Percentiles rank a stretch among this genome's conserved stretches.
These are phyloP conservation scores for Panulirus ornatus DNA, from an alignment of 1,140 invertebrate genomes.

Conservation along the genomic window DNA sequence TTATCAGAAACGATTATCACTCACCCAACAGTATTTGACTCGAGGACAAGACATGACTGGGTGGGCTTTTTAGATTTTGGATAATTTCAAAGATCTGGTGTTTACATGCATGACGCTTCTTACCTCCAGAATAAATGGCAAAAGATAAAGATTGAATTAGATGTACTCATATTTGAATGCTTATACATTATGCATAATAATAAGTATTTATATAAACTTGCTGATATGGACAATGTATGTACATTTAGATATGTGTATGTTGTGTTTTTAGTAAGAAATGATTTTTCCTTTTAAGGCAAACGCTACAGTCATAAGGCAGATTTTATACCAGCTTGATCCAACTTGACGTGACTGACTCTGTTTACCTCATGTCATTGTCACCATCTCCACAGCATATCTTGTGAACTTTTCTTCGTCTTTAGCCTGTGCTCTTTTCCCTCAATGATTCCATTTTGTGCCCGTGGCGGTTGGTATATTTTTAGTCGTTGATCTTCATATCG, in stretches of 20 bases:
- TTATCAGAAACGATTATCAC: neutral
- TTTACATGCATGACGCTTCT: neutral
- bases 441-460: slow-evolving; percentile 59
- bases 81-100: neutral
- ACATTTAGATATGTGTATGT: neutral
- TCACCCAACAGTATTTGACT: slow-evolving; percentile 6
- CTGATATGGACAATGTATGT: neutral
- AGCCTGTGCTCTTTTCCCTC: slow-evolving; percentile 33
- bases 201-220: neutral
- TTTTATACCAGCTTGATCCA: slow-evolving; percentile 14
- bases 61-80: neutral
- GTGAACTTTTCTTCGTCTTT: slow-evolving; percentile 17
- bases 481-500: slow-evolving; percentile 71
- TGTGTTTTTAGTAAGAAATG: neutral
- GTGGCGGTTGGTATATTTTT: slow-evolving; percentile 68
- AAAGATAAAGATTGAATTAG: neutral
- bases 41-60: neutral
- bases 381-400: slow-evolving; percentile 13
- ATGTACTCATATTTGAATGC: neutral
- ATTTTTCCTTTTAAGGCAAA: neutral
- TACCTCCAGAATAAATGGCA: neutral
- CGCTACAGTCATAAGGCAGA: neutral
- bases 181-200: too few species aligned
- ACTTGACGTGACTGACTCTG: slow-evolving; percentile 21
- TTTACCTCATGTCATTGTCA: slow-evolving; percentile 22